Evolutionary conservation across 2,797 vertebrate species (phyloP).

Genomic region (Enteromius unitaeniatus): DNA sequence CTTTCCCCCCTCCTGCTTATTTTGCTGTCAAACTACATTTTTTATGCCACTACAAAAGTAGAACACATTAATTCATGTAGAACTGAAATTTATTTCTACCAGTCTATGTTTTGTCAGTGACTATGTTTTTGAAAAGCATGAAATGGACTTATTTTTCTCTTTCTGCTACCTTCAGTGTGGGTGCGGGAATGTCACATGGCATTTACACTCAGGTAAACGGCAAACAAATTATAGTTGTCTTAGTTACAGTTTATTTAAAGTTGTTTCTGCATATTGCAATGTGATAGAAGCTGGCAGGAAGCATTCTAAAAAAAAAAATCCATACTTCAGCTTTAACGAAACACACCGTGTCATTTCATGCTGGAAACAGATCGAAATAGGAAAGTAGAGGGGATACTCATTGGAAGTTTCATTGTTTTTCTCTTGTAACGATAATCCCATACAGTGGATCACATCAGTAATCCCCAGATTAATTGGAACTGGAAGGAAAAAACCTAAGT

Average conservation of each 20-base stretch:
- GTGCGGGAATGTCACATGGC: not conserved
- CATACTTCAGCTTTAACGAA: not conserved
- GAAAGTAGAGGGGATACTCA: not conserved
- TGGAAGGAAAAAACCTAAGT: not conserved
- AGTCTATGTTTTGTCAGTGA: not conserved
- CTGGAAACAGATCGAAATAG: not conserved
- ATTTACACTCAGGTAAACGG: not conserved
- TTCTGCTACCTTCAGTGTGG: not conserved
- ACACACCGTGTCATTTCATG: not conserved
- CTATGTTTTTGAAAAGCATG: not conserved
- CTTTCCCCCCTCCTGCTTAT: not conserved
- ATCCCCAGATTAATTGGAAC: slow-evolving; percentile 14
- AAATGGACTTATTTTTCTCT: not conserved
- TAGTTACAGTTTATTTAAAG: not conserved
- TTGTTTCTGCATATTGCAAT: not conserved
- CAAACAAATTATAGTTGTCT: not conserved
- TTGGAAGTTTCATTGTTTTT: not conserved
- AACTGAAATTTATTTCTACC: slow-evolving; percentile 1
- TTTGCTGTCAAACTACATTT: not conserved
- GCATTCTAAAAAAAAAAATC: not conserved
- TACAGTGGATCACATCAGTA: not conserved
- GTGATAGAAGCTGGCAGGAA: not conserved
- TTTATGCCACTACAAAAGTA: not conserved
- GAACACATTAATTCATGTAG: not conserved
- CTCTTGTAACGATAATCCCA: slow-evolving; percentile 3